Base-by-base conservation (phyloP, 2,888 invertebrate species). In the Oxyteleia sp. region DNA sequence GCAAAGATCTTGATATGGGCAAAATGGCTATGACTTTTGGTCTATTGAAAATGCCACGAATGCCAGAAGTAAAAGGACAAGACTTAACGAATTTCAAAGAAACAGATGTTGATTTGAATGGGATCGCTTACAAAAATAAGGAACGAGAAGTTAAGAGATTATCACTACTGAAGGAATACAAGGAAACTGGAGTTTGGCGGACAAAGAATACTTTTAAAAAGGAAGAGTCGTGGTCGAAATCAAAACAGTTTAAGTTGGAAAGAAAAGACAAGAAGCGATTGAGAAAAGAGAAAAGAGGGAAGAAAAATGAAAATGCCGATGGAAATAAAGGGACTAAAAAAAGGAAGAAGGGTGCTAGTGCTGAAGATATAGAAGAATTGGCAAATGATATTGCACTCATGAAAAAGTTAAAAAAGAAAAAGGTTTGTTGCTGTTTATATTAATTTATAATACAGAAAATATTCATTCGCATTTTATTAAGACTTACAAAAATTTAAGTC, bases 41-140 rank as follows among this genome's bases (percentile, higher is more conserved):
- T 0, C 95, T 99, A 0, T 93, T 99, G 0, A 96, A 97, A 89
- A 94, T 99, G 89, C 99, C 99, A 0, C 95, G 96, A 90, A 99
- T 99, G 98, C 98, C 99, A 0, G 99, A 99, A 94, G 93, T 98
- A 1, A 97, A 96, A 91, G 96, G 96, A 41, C 94, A 94, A 81
- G 95, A 95, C 16, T 87, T 94, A 0, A 93, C 94, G 0, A 94
- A 93, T 59, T 96, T 96, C 89, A 89, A 94, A 16, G 93, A 96
- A 92, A 94, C 94, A 3, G 91, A 95, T 35, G 94, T 98, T 4
- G 97, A 99, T 93, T 93, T 96, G 13, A 96, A 96, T 91, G 94
- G 94, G 23, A 95, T 99, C 86, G 94, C 96, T 0, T 99, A 98
- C 89, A 96, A 94, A 91, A 96, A 98, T 91, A 96, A 96, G 87